Percentiles rank a stretch among this genome's conserved stretches.
Evolutionary conservation across 2,797 vertebrate species (phyloP).

Genomic region (Glyptemys insculpta): DNA sequence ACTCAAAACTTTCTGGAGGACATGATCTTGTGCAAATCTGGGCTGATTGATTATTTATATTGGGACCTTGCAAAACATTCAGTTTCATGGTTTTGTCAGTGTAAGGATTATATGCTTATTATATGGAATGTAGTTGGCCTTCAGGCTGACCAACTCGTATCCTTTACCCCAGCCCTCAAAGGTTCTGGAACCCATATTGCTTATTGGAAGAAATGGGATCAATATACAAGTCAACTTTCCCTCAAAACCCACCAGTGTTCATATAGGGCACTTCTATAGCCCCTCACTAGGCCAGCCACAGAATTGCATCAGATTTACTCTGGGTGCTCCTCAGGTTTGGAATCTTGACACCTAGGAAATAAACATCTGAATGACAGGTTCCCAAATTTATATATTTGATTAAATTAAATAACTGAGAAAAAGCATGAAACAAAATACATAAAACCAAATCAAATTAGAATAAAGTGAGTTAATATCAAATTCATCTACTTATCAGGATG

Average conservation of each 20-base stretch:
- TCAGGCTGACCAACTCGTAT: background rate
- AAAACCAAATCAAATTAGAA: background rate
- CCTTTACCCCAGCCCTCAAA: background rate
- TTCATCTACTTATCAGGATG: accelerated
- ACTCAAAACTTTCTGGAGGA: background rate
- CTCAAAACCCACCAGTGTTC: background rate
- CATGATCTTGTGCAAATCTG: background rate
- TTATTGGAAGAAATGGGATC: background rate
- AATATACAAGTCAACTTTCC: background rate
- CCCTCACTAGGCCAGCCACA: background rate
- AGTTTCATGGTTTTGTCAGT: background rate
- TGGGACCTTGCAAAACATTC: background rate
- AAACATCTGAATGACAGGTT: background rate
- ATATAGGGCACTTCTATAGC: background rate
- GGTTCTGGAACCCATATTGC: background rate
- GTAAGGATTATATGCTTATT: background rate
- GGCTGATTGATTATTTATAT: background rate
- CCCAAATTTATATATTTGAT: background rate
- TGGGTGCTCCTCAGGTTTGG: background rate
- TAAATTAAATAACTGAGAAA: background rate
- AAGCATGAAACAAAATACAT: background rate
- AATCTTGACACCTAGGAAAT: background rate
- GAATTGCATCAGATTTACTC: background rate
- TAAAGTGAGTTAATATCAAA: background rate
- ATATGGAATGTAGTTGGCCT: background rate